phyloP scores from a whole-genome alignment of 2,888 invertebrate species.

The Lymantria dispar region DNA sequence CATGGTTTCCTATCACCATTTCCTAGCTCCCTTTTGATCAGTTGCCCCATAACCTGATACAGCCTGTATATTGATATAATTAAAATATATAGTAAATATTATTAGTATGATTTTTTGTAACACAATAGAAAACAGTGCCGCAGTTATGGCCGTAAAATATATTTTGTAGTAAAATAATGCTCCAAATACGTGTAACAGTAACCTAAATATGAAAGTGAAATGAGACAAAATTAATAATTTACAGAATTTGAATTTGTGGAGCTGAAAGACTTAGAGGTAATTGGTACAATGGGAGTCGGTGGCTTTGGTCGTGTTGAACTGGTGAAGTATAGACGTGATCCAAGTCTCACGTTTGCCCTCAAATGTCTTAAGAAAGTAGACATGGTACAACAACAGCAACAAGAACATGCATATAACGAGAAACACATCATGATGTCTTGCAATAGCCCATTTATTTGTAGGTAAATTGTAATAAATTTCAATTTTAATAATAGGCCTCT shows the following conservation, averaged over 20 bases:
- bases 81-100: no score
- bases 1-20: no score
- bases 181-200: neutral
- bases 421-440: conserved; percentile 92
- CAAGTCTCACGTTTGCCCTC: conserved; percentile 87
- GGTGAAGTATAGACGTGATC: conserved; percentile 83
- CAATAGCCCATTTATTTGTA: conserved; percentile 90
- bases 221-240: conserved; percentile 5
- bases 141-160: no score
- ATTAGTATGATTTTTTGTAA: no score
- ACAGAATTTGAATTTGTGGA: conserved; percentile 86
- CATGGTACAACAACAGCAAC: conserved; percentile 93
- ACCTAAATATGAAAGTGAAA: neutral
- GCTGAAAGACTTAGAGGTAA: conserved; percentile 89
- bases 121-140: no score
- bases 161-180: no score
- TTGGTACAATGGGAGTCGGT: conserved; percentile 95
- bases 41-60: no score
- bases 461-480: conserved; percentile 65
- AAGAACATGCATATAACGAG: conserved; percentile 94
- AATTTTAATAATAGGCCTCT: no score
- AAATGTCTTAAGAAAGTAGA: conserved; percentile 95
- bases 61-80: no score
- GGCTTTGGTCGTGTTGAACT: conserved; percentile 95
- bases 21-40: no score